phyloP scores from a whole-genome alignment of 2,797 vertebrate genomes.

The Gouania willdenowi region DNA sequence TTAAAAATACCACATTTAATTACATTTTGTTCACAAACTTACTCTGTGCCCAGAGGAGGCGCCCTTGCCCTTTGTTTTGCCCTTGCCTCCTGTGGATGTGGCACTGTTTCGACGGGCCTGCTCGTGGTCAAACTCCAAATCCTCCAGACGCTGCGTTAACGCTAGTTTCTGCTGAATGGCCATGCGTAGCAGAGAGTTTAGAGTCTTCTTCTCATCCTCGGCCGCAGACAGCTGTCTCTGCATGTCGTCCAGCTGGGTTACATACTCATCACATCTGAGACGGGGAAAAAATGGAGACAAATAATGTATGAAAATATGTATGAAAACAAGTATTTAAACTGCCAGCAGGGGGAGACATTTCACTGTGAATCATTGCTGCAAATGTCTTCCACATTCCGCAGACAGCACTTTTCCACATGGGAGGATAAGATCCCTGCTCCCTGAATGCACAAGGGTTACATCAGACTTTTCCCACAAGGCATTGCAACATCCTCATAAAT shows the following conservation, averaged over 20 bases:
- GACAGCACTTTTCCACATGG: slow-evolving; percentile 61
- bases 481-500: slow-evolving; percentile 17
- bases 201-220: slow-evolving; percentile 97
- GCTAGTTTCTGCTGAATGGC: slow-evolving; percentile 99
- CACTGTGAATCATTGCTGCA: not conserved
- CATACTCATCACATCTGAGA: slow-evolving; percentile 93
- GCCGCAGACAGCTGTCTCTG: slow-evolving; percentile 93
- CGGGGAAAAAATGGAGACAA: not conserved
- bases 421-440: slow-evolving; percentile 31
- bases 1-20: no score
- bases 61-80: slow-evolving; percentile 71
- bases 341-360: slow-evolving; percentile 57
- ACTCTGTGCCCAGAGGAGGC: slow-evolving; percentile 83
- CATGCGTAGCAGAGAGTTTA: slow-evolving; percentile 97
- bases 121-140: slow-evolving; percentile 94
- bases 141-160: slow-evolving; percentile 93
- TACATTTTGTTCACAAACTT: slow-evolving; percentile 86
- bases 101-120: slow-evolving; percentile 77
- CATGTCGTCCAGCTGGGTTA: slow-evolving; percentile 97
- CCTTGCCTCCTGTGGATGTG: slow-evolving; percentile 63
- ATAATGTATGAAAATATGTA: not conserved
- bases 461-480: slow-evolving; percentile 64
- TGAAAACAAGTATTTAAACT: not conserved
- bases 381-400: slow-evolving; percentile 41
- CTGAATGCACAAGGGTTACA: slow-evolving; percentile 49